These are phyloP conservation scores for Macrobrachium rosenbergii DNA, from an alignment of 1,140 invertebrate species.

Conservation along the genomic window DNA sequence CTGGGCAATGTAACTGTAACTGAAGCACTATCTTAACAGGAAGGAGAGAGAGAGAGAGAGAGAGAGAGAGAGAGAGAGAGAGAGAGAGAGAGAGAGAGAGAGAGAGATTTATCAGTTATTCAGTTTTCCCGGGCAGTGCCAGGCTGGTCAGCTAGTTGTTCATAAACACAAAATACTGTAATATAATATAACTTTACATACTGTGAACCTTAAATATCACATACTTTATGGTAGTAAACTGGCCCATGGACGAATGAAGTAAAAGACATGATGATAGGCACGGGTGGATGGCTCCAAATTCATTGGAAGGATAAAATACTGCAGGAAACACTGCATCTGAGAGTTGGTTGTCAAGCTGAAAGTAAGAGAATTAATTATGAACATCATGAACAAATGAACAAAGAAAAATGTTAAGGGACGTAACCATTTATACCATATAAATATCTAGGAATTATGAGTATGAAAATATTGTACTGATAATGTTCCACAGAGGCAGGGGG, in stretches of 20 bases:
- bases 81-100: too few relatives aligned
- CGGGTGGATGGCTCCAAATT: constrained; percentile 34
- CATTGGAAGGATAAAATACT: constrained; percentile 75
- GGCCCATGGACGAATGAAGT: constrained; percentile 40
- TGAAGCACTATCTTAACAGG: too few relatives aligned
- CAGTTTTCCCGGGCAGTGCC: too few relatives aligned
- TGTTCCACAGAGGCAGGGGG: too few relatives aligned
- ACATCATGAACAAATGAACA: too few relatives aligned
- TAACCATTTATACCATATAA: neutral
- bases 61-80: too few relatives aligned
- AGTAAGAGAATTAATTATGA: neutral
- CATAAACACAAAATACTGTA: neutral
- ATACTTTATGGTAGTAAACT: constrained; percentile 52
- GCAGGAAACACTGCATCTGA: constrained; percentile 82
- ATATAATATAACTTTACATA: neutral
- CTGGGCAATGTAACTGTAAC: too few relatives aligned
- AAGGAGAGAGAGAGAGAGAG: too few relatives aligned
- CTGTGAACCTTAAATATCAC: neutral
- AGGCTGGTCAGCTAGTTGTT: too few relatives aligned
- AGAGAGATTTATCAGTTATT: too few relatives aligned
- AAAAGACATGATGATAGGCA: constrained; percentile 42
- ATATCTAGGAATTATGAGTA: neutral
- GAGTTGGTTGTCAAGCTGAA: constrained; percentile 85
- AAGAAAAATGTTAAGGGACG: too few relatives aligned
- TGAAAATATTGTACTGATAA: too few relatives aligned